Percentiles rank a stretch among this genome's conserved stretches.
These are phyloP conservation scores for Drosophila ohnishii DNA, from an alignment of 1,140 invertebrate species.

Conservation along the genomic window DNA sequence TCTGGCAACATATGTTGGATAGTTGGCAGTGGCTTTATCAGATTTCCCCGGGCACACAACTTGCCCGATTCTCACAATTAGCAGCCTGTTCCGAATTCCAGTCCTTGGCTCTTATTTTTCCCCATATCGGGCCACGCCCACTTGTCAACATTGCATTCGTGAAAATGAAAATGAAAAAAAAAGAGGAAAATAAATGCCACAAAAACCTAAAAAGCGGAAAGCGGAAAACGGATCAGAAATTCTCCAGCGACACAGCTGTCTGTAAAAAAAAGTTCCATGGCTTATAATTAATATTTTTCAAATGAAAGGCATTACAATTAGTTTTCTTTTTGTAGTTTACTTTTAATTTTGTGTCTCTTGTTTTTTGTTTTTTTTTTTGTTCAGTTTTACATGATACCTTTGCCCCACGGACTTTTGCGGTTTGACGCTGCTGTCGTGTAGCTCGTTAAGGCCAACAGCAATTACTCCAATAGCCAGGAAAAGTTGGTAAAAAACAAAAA, in stretches of 20 bases:
- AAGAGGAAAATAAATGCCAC: constrained; percentile 4
- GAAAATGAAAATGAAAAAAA: constrained; percentile 25
- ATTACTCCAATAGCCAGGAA: constrained; percentile 17
- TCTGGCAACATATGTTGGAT: constrained; percentile 55
- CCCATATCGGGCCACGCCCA: constrained; percentile 45
- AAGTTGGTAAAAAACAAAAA: constrained; percentile 14
- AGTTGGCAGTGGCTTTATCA: constrained; percentile 27
- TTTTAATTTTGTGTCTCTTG: background rate
- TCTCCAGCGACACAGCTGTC: constrained; percentile 37
- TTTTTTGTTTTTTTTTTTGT: constrained; percentile 15
- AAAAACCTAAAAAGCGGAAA: constrained; percentile 9
- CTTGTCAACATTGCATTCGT: constrained; percentile 69
- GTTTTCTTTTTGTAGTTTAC: constrained; percentile 20
- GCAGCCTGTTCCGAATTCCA: constrained; percentile 22
- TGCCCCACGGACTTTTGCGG: constrained; percentile 51
- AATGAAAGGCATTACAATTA: constrained; percentile 75
- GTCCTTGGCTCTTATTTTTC: constrained; percentile 23
- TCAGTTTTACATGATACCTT: constrained; percentile 17
- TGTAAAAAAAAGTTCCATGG: constrained; percentile 24
- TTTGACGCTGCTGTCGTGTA: constrained; percentile 70
- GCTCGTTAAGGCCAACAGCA: constrained; percentile 54
- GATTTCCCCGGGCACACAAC: constrained; percentile 39
- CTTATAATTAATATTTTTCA: constrained; percentile 78
- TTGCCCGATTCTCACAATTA: constrained; percentile 51
- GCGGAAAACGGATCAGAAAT: constrained; percentile 49